Percentiles rank a stretch among this genome's conserved stretches.
phyloP scores from a whole-genome alignment of 2,797 vertebrate genomes.

The Sebastolobus alascanus region DNA sequence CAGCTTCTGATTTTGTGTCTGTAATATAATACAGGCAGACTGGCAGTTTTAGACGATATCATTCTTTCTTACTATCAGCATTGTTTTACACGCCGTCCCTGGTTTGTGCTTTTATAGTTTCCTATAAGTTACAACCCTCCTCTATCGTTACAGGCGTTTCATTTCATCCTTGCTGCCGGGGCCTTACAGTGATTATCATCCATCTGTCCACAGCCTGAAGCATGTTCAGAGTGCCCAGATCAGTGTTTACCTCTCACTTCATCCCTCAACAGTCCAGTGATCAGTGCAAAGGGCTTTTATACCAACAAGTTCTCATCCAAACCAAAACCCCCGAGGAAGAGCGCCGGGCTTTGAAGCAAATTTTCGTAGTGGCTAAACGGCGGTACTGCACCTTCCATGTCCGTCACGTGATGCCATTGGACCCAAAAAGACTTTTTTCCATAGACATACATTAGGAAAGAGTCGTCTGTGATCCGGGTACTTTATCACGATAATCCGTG shows the following conservation, averaged over 20 bases:
- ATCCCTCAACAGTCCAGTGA: neutral
- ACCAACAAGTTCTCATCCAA: no score
- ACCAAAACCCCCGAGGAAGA: no score
- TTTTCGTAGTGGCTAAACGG: no score
- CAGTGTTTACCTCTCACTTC: conserved; percentile 9
- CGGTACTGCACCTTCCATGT: no score
- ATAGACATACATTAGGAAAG: no score
- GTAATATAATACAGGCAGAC: neutral
- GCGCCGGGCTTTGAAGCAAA: no score
- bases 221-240: conserved; percentile 11
- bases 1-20: neutral
- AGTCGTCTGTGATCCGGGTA: no score
- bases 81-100: neutral
- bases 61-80: neutral
- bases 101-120: neutral
- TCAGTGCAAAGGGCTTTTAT: no score
- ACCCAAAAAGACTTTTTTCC: no score
- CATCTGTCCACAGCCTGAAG: conserved; percentile 15
- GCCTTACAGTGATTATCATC: conserved; percentile 8
- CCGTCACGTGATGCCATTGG: no score
- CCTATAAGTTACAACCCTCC: neutral
- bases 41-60: neutral
- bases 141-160: neutral
- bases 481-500: no score
- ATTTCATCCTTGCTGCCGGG: conserved; percentile 3